Evolutionary conservation across 2,113 vertebrate species (phyloP).

Genomic region (Mellivora capensis): DNA sequence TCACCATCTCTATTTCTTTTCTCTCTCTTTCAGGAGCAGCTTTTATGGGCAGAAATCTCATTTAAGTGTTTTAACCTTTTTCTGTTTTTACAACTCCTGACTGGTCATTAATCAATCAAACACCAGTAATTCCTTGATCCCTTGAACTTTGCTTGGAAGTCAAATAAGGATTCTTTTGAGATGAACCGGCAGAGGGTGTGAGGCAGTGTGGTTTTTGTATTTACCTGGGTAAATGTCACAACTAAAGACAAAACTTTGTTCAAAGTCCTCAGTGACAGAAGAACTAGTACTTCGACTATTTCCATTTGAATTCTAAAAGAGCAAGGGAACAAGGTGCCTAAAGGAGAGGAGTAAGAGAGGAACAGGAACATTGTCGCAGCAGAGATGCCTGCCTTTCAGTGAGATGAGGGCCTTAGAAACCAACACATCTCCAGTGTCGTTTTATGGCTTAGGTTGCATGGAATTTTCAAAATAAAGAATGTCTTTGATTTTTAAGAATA

Average conservation of each 20-base stretch:
- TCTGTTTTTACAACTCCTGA: not conserved
- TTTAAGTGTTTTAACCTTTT: not conserved
- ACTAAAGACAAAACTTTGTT: not conserved
- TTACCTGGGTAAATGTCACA: not conserved
- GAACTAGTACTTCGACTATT: not conserved
- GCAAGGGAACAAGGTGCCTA: not conserved
- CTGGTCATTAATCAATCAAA: not conserved
- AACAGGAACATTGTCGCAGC: not conserved
- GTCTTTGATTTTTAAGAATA: slow-evolving; percentile 15
- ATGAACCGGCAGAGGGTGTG: not conserved
- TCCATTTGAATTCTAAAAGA: not conserved
- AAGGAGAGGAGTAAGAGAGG: not conserved
- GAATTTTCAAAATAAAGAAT: slow-evolving; percentile 22
- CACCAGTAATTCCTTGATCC: slow-evolving; percentile 8
- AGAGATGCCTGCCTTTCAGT: not conserved
- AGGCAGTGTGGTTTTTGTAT: not conserved
- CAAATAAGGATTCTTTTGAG: not conserved
- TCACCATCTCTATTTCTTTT: not conserved
- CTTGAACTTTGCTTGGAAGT: not conserved
- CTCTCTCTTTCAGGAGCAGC: not conserved
- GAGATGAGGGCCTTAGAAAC: not conserved
- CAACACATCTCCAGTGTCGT: not conserved
- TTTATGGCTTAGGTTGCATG: not conserved
- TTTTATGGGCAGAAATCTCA: not conserved
- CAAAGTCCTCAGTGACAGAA: not conserved